Evolutionary conservation across 2,888 invertebrate species (phyloP), one percentile per base, ranked within the genome.

Genomic region (Minunthozetes semirufus): DNA sequence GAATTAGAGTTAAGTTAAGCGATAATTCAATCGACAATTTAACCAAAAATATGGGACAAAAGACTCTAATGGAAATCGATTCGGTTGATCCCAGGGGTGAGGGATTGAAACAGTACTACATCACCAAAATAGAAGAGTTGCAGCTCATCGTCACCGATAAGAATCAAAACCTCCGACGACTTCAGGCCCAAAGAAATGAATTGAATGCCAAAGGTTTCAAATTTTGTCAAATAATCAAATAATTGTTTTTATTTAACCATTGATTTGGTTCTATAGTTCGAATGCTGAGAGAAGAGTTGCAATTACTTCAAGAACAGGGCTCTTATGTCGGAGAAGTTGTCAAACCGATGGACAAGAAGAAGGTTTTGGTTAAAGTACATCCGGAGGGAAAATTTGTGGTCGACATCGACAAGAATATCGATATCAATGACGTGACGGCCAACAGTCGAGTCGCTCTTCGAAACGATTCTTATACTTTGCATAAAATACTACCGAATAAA

Each of bases 371-470:
- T 0, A 99, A 99, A 86, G 97, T 98, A 0, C 98, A 99, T 82
- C 98, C 98, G 0, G 99, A 99, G 85, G 99, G 99, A 77, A 99
- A 99, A 86, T 99, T 98, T 85, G 98, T 99, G 0, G 99, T 99
- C 29, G 99, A 99, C 84, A 87, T 99, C 77, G 99, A 99, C 83
- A 98, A 99, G 83, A 97, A 97, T 82, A 98, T 99, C 80, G 98
- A 99, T 81, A 97, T 99, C 78, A 93, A 94, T 81, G 93, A 95
- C 85, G 93, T 99, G 0, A 98, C 96, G 0, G 93, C 98, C 13
- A 99, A 98, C 83, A 95, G 95, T 80, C 88, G 99, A 80, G 99
- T 99, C 25, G 99, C 99, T 9, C 87, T 99, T 50, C 89, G 98
- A 74, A 99, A 99, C 82, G 99, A 99, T 84, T 96, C 96, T 83